Evolutionary conservation across 2,113 vertebrate genomes (phyloP).

Genomic region (Dromaius novaehollandiae): DNA sequence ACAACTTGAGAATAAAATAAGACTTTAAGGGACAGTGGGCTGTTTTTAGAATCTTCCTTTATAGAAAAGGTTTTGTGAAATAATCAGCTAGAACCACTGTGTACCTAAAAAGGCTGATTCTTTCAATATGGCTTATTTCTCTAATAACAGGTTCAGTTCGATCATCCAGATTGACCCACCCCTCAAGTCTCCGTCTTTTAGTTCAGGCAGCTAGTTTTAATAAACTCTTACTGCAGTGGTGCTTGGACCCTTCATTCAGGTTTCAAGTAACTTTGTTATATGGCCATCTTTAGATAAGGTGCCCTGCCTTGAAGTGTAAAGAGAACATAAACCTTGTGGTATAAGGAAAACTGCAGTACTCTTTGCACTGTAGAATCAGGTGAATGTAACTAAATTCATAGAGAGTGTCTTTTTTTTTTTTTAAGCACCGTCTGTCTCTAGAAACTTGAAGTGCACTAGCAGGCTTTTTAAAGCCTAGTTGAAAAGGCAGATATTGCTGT

Average conservation of each 20-base stretch:
- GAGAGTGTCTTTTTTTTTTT: not conserved
- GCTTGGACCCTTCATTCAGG: not conserved
- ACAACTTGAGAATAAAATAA: not conserved
- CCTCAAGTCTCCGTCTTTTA: not conserved
- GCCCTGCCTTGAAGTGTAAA: not conserved
- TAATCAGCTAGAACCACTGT: not conserved
- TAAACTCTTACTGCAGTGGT: not conserved
- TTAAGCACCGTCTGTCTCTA: not conserved
- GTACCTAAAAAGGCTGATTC: not conserved
- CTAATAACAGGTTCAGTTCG: not conserved
- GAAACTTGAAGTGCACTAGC: not conserved
- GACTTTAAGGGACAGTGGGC: not conserved
- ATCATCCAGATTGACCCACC: rapidly evolving
- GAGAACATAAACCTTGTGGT: not conserved
- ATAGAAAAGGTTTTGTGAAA: not conserved
- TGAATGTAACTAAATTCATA: not conserved
- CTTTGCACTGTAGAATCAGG: not conserved
- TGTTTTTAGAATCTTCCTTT: not conserved
- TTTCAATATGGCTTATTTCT: not conserved
- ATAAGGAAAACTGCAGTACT: not conserved
- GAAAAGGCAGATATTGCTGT: not conserved
- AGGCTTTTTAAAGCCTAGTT: not conserved
- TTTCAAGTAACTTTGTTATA: not conserved
- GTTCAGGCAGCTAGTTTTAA: not conserved
- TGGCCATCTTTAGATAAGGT: not conserved